A percentile compares a stretch with the other conserved stretches of the same genome.
Conservation (phyloP, 1,140 invertebrate genomes). For the Drosophila insularis region DNA sequence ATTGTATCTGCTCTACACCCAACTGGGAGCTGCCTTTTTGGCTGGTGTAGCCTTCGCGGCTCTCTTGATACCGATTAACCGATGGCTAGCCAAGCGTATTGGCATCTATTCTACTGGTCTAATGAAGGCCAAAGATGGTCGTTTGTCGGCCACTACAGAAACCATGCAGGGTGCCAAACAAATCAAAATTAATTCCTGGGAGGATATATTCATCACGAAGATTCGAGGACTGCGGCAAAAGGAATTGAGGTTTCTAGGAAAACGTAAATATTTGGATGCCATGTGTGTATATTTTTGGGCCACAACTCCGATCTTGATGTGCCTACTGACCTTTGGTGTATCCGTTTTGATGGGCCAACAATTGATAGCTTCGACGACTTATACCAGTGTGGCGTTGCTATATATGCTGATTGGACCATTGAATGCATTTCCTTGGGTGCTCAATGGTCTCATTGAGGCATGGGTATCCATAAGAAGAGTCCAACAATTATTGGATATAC, state of each 20-base stretch:
- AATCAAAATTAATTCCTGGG: constrained; percentile 97
- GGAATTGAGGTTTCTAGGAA: constrained; percentile 91
- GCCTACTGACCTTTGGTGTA: constrained; percentile 94
- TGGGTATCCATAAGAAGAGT: constrained; percentile 94
- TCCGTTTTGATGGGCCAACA: constrained; percentile 92
- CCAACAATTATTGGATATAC: constrained; percentile 85
- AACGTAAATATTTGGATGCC: constrained; percentile 98
- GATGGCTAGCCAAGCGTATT: constrained; percentile 94
- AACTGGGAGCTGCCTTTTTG: constrained; percentile 95
- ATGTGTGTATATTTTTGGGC: constrained; percentile 99
- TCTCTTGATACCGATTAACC: constrained; percentile 97
- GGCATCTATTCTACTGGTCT: constrained; percentile 92
- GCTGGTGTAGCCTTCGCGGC: constrained; percentile 94
- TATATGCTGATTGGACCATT: constrained; percentile 98
- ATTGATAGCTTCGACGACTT: constrained; percentile 94
- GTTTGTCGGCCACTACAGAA: constrained; percentile 95
- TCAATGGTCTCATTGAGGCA: constrained; percentile 97
- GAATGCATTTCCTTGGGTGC: constrained; percentile 99
- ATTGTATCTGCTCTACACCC: constrained; percentile 91
- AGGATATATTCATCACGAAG: constrained; percentile 91
- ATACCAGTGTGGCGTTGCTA: constrained; percentile 96
- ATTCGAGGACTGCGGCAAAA: constrained; percentile 86
- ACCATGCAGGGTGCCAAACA: constrained; percentile 92
- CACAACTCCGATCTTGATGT: constrained; percentile 97
- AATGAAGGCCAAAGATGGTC: constrained; percentile 95